Evolutionary conservation across 2,113 vertebrate species (phyloP).

Genomic region (Scartelaos histophorus): DNA sequence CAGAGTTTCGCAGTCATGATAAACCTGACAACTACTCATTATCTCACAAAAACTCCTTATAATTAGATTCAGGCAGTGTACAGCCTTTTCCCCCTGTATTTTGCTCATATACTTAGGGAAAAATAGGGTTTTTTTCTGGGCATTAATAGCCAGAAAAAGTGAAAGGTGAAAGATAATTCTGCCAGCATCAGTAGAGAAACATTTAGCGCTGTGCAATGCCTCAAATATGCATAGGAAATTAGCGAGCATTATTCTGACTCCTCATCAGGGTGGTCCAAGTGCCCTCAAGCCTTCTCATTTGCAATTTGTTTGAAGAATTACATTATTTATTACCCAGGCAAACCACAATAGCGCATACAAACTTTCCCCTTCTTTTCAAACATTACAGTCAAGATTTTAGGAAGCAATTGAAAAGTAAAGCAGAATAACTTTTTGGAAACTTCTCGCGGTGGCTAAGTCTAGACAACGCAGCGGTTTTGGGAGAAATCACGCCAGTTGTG

Average conservation of each 20-base stretch:
- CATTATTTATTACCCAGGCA: slow-evolving; percentile 39
- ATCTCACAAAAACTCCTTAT: too few species aligned
- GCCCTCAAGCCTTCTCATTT: slow-evolving; percentile 62
- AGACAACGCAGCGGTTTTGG: slow-evolving; percentile 10
- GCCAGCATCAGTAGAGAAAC: background rate
- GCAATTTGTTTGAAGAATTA: slow-evolving; percentile 17
- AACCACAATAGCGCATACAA: slow-evolving; percentile 25
- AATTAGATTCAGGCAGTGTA: too few species aligned
- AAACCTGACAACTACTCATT: too few species aligned
- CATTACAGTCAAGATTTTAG: slow-evolving; percentile 27
- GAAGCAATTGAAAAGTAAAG: slow-evolving; percentile 51
- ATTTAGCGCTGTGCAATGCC: slow-evolving; percentile 34
- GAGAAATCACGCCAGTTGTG: slow-evolving; percentile 17
- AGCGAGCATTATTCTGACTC: slow-evolving; percentile 69
- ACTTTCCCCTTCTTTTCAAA: background rate
- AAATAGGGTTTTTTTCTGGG: too few species aligned
- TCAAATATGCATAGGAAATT: slow-evolving; percentile 40
- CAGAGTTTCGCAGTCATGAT: too few species aligned
- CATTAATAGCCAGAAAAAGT: too few species aligned
- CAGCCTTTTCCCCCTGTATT: too few species aligned
- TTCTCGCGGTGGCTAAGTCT: slow-evolving; percentile 24
- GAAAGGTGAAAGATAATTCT: background rate
- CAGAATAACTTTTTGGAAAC: slow-evolving; percentile 47
- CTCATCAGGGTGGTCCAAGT: slow-evolving; percentile 51
- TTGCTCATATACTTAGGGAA: too few species aligned